Evolutionary conservation across 2,888 invertebrate species (phyloP).

Genomic region (Globia sparganii): DNA sequence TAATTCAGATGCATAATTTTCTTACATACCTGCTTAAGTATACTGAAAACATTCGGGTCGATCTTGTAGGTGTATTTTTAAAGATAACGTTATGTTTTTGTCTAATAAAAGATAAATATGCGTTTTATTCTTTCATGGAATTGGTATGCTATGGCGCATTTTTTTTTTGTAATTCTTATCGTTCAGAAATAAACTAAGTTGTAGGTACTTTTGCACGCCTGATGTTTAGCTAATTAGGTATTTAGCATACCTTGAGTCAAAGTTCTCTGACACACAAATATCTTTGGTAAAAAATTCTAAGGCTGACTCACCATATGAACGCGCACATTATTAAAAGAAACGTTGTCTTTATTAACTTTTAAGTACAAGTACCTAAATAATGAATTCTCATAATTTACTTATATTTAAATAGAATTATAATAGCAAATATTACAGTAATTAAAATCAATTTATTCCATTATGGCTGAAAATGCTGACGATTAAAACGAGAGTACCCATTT

Average conservation of each 20-base stretch:
- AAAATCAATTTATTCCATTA: neutral
- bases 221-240: neutral
- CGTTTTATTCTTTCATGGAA: neutral
- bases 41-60: neutral
- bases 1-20: neutral
- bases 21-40: neutral
- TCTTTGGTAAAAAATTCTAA: neutral
- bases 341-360: neutral
- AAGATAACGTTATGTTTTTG: neutral
- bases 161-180: neutral
- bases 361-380: neutral
- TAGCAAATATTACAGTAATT: neutral
- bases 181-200: neutral
- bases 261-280: neutral
- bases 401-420: neutral
- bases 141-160: neutral
- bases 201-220: neutral
- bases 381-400: neutral
- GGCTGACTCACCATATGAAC: neutral
- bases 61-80: neutral
- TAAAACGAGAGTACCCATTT: no score
- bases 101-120: neutral
- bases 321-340: neutral
- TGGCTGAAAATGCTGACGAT: neutral
- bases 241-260: slow-evolving; percentile 4